Base-by-base conservation (phyloP, 2,797 vertebrate genomes). In the Diceros bicornis region DNA sequence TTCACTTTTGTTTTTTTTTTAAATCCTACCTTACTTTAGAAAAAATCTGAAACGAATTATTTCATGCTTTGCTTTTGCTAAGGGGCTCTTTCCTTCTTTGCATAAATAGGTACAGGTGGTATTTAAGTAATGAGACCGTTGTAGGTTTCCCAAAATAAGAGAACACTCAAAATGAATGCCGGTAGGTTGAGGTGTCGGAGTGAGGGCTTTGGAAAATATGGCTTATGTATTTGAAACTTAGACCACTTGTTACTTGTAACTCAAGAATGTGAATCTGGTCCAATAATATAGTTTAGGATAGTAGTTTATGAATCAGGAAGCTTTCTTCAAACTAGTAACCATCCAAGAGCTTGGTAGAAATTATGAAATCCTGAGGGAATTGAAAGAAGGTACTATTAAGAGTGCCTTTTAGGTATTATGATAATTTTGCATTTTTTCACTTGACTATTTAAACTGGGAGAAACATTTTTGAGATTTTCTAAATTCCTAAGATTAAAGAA, bases 401-500 rank as follows among this genome's bases (percentile, higher is more conserved):
- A 75, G 18, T 61, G 75, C 29, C 25, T 44, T 96, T 85, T 86
- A 91, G 37, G 27, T 72, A 20, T 74, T 83, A 74, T 12, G 62
- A 44, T 71, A 81, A 88, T 88, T 89, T 90, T 34, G 41, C 13
- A 41, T 91, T 25, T 83, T 84, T 75, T 88, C 11, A 47, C 34
- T 82, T 92, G 14, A 71, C 37, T 91, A 14, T 91, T 81, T 93
- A 93, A 82, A 96, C 84, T 92, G 20, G 91, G 55, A 83, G 66
- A 88, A 87, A 69, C 32, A 72, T 37, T 77, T 68, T 34, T 89
- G n/a, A 77, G 61, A 92, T 96, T 96, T 91, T 93, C 37, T 83
- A 75, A 93, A 86, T 96, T 92, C 17, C n/a, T 84, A 44, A 97
- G 12, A 82, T 92, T 37, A 88, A 96, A 89, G 29, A 93, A 68